A percentile compares a stretch with the other conserved stretches of the same genome.
Conservation (phyloP, 2,888 invertebrate species). For the Stenichneumon culpator region DNA sequence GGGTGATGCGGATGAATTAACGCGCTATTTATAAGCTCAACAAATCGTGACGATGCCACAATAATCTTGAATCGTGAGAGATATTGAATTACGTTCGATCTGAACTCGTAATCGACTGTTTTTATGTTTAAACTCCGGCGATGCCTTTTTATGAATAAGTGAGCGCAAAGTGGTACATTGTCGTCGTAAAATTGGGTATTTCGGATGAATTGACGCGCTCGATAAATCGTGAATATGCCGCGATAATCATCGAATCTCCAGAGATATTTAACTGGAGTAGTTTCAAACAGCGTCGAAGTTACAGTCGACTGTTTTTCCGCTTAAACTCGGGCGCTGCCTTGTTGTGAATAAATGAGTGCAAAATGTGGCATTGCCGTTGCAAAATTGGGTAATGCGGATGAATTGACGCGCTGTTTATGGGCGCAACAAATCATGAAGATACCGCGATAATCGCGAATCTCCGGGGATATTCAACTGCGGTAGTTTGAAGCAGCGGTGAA, state of each 20-base stretch:
- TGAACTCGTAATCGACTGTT: slow-evolving; percentile 72
- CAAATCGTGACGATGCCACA: slow-evolving; percentile 59
- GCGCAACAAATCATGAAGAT: background rate
- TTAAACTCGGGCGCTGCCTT: slow-evolving; percentile 78
- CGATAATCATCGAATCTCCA: slow-evolving; percentile 80
- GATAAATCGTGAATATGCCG: slow-evolving; percentile 20
- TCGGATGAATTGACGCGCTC: background rate
- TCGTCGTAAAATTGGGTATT: background rate
- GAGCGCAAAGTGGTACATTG: slow-evolving; percentile 82
- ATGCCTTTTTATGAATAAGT: slow-evolving; percentile 84
- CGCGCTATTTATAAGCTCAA: background rate
- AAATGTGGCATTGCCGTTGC: slow-evolving; percentile 80
- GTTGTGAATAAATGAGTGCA: slow-evolving; percentile 84
- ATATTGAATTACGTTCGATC: slow-evolving; percentile 69
- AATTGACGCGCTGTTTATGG: background rate
- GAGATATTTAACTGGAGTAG: slow-evolving; percentile 72
- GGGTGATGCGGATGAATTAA: background rate
- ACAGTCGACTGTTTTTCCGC: slow-evolving; percentile 77
- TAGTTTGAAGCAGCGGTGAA: slow-evolving; percentile 67
- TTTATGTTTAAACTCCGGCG: slow-evolving; percentile 79
- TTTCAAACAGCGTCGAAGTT: slow-evolving; percentile 53
- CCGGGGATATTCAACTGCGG: slow-evolving; percentile 74
- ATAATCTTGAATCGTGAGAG: slow-evolving; percentile 80
- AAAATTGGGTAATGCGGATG: background rate
- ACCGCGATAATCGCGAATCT: slow-evolving; percentile 79